Percentiles rank a stretch among this genome's conserved stretches.
Evolutionary conservation across 2,888 invertebrate species (phyloP).

Genomic region (Odontothrips loti): DNA sequence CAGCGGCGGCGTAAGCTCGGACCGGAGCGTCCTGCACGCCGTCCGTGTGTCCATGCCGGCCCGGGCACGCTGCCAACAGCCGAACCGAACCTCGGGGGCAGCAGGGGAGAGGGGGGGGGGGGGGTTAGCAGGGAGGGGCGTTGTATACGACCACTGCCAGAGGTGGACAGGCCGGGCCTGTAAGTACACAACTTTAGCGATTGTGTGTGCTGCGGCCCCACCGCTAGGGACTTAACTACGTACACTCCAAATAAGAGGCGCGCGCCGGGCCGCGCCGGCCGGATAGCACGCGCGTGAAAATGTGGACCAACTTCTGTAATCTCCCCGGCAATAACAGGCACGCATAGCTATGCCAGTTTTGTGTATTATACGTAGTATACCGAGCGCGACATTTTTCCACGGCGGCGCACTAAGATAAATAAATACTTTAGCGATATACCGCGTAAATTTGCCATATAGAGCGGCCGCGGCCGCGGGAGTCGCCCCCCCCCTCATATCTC

Average conservation of each 20-base stretch:
- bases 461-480: no score
- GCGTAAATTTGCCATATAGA: no score
- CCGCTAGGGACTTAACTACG: not conserved
- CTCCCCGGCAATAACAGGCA: no score
- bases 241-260: not conserved
- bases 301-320: no score
- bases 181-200: conserved; percentile 21
- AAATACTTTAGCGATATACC: no score
- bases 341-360: no score
- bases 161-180: conserved; percentile 10
- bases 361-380: no score
- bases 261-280: not conserved
- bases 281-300: no score
- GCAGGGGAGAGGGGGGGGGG: not conserved
- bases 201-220: not conserved
- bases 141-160: not conserved
- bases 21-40: not conserved
- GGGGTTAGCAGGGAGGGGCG: not conserved
- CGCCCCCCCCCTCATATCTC: no score
- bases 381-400: no score
- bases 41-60: no score
- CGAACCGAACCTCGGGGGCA: not conserved
- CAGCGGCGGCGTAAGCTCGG: not conserved
- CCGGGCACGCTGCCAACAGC: not conserved
- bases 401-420: no score